Percentiles rank a stretch among this genome's conserved stretches.
Evolutionary conservation across 2,113 vertebrate genomes (phyloP).

Genomic region (Erythrolamprus reginae): DNA sequence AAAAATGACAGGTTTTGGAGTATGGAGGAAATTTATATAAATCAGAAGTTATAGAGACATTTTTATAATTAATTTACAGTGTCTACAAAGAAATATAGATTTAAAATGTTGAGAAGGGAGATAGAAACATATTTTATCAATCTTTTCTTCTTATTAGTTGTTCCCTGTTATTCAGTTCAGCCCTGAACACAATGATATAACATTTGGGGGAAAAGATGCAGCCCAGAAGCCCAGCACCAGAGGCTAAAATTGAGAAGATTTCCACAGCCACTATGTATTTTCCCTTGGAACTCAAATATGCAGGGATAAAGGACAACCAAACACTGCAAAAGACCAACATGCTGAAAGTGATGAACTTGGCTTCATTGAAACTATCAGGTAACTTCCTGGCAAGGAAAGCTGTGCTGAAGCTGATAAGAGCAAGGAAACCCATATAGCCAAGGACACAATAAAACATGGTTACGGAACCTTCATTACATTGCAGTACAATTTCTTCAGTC

Average conservation of each 20-base stretch:
- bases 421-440: background rate
- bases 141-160: background rate
- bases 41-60: background rate
- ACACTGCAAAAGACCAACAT: background rate
- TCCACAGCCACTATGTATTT: background rate
- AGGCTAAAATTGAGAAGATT: background rate
- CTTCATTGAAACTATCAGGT: background rate
- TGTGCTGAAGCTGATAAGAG: background rate
- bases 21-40: background rate
- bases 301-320: background rate
- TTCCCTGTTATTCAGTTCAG: background rate
- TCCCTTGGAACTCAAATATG: background rate
- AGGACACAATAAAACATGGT: background rate
- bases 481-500: background rate
- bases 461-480: background rate
- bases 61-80: background rate
- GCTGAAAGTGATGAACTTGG: background rate
- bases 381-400: background rate
- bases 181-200: background rate
- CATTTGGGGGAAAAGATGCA: background rate
- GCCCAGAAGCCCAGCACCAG: background rate
- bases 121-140: background rate
- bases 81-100: background rate
- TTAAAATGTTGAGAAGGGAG: background rate
- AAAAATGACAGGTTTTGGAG: background rate